Evolutionary conservation across 1,140 invertebrate species (phyloP).

Genomic region (Trachymyrmex cornetzi): DNA sequence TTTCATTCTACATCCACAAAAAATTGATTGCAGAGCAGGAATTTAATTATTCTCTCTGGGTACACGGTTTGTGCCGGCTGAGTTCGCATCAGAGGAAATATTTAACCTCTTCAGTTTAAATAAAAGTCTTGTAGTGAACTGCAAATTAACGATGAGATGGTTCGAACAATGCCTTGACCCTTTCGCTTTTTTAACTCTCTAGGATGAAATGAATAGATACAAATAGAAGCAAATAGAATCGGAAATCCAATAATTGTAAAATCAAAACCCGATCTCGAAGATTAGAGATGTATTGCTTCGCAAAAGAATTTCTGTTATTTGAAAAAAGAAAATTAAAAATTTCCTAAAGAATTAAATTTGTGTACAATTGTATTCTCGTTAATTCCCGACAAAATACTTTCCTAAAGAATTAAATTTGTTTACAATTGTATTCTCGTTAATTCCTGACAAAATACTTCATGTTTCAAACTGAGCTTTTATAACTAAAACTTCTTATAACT

Average conservation of each 20-base stretch:
- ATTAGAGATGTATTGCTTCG: neutral
- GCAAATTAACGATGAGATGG: conserved; percentile 50
- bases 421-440: neutral
- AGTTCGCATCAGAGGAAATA: conserved; percentile 61
- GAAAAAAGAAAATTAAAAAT: conserved; percentile 1
- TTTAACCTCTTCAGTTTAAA: conserved; percentile 59
- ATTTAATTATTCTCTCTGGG: conserved; percentile 62
- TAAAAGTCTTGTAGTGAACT: conserved; percentile 55
- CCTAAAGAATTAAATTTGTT: neutral
- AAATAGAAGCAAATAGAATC: conserved; percentile 18
- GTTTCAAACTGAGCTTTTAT: neutral
- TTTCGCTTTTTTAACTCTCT: conserved; percentile 15
- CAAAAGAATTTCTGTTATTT: conserved; percentile 11
- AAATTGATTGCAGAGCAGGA: conserved; percentile 59
- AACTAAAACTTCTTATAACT: neutral
- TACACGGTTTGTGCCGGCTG: conserved; percentile 47
- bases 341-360: neutral
- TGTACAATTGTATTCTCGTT: neutral
- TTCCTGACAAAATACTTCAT: neutral
- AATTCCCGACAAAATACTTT: neutral
- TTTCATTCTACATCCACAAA: conserved; percentile 42
- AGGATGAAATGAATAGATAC: conserved; percentile 13
- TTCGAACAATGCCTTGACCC: conserved; percentile 33
- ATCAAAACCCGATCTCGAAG: conserved; percentile 12
- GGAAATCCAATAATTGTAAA: neutral